Percentiles rank a stretch among this genome's conserved stretches.
These are phyloP conservation scores for Labeo calbasu DNA, from an alignment of 2,797 vertebrate species.

Conservation along the genomic window DNA sequence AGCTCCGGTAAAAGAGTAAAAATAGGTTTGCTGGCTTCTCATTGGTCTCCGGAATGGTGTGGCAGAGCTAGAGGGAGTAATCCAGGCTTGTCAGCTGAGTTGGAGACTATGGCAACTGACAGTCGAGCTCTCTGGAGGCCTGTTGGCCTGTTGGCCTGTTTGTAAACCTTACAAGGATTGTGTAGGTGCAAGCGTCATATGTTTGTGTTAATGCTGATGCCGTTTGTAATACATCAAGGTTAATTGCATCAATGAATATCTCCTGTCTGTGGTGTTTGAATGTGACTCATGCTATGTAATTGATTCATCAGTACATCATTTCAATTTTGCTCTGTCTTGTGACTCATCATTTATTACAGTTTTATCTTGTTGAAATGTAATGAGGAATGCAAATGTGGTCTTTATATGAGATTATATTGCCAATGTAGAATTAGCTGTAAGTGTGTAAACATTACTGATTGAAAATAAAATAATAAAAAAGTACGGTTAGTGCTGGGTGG, in stretches of 20 bases:
- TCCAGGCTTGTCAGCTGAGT: slow-evolving; percentile 25
- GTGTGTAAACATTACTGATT: neutral
- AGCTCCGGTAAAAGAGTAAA: neutral
- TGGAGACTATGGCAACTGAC: slow-evolving; percentile 52
- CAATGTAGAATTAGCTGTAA: neutral
- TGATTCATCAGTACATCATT: slow-evolving; percentile 13
- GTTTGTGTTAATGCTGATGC: slow-evolving; percentile 34
- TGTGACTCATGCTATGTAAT: slow-evolving; percentile 25
- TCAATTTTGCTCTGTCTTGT: slow-evolving; percentile 1
- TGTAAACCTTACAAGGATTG: slow-evolving; percentile 25
- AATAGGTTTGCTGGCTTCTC: neutral
- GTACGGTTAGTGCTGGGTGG: too few species aligned
- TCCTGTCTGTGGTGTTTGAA: slow-evolving; percentile 2
- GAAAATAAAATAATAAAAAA: too few species aligned
- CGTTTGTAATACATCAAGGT: slow-evolving; percentile 30
- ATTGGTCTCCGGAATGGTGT: slow-evolving; percentile 13
- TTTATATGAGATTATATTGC: neutral
- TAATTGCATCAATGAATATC: slow-evolving; percentile 22
- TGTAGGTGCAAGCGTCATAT: slow-evolving; percentile 24
- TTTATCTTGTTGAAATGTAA: slow-evolving; percentile 13
- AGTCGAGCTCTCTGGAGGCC: slow-evolving; percentile 41
- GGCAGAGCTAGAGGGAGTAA: slow-evolving; percentile 37
- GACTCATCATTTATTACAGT: neutral
- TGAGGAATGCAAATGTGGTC: slow-evolving; percentile 27
- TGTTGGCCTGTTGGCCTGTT: slow-evolving; percentile 31